Evolutionary conservation across 2,113 vertebrate genomes (phyloP).

Genomic region (Sigmodon hispidus): DNA sequence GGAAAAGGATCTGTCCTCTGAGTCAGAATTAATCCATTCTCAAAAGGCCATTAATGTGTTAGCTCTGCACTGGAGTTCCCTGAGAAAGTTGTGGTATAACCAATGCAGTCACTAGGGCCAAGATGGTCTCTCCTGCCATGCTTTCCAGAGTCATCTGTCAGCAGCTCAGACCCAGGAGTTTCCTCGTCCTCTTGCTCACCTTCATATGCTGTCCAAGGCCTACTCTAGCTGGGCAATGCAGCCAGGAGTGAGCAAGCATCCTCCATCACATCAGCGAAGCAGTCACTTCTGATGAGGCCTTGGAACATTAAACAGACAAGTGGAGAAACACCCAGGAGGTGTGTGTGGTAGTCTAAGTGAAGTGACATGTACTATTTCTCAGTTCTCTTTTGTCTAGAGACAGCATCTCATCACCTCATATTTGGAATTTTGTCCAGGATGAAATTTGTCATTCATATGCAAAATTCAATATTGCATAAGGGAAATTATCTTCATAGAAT

Average conservation of each 20-base stretch:
- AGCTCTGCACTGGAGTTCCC: not conserved
- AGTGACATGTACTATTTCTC: not conserved
- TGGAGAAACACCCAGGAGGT: rapidly evolving
- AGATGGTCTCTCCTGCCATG: rapidly evolving
- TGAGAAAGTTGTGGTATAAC: not conserved
- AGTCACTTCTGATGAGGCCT: not conserved
- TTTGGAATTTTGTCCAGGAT: too few species aligned
- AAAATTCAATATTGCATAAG: rapidly evolving
- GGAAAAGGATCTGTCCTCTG: not conserved
- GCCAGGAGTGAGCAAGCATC: not conserved
- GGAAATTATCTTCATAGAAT: not conserved
- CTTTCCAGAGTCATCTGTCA: not conserved
- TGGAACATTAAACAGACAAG: too few species aligned
- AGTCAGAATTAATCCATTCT: not conserved
- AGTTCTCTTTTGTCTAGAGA: not conserved
- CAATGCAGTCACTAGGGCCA: not conserved
- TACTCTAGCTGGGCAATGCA: not conserved
- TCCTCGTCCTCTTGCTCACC: not conserved
- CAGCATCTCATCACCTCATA: not conserved
- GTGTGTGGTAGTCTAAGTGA: not conserved
- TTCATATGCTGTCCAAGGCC: not conserved
- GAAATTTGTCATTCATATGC: not conserved
- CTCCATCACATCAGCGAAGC: not conserved
- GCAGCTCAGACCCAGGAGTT: not conserved
- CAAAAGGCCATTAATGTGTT: not conserved